These are phyloP conservation scores for Lochmaea crataegi DNA, from an alignment of 2,888 invertebrate species.

Conservation along the genomic window DNA sequence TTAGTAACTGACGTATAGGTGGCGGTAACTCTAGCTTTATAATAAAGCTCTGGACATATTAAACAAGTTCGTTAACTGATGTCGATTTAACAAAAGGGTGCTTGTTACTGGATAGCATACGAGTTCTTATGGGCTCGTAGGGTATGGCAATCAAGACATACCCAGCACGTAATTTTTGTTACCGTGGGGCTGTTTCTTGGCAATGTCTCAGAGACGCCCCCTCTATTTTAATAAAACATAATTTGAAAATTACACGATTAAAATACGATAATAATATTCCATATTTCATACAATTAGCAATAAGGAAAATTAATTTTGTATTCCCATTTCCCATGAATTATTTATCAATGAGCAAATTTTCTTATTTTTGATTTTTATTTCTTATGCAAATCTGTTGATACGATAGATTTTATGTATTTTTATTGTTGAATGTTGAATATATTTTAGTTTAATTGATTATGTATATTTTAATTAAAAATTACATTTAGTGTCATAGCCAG, in stretches of 20 bases:
- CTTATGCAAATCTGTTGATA: too few relatives aligned
- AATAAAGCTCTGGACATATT: neutral
- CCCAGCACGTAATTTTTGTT: conserved; percentile 84
- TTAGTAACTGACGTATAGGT: conserved; percentile 8
- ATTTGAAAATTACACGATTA: too few relatives aligned
- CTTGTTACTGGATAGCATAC: conserved; percentile 80
- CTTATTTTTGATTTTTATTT: too few relatives aligned
- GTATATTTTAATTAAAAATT: neutral
- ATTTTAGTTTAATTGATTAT: too few relatives aligned
- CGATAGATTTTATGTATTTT: too few relatives aligned
- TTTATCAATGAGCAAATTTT: too few relatives aligned
- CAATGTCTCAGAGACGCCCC: conserved; percentile 76
- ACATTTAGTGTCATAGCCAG: neutral
- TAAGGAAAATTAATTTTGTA: too few relatives aligned
- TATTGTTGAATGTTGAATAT: too few relatives aligned
- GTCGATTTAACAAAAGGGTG: conserved; percentile 70
- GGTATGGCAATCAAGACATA: conserved; percentile 91
- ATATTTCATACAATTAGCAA: too few relatives aligned
- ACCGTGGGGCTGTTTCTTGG: conserved; percentile 78
- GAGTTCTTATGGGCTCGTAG: conserved; percentile 69
- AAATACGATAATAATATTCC: too few relatives aligned
- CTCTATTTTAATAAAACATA: conserved; percentile 49
- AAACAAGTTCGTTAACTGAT: neutral
- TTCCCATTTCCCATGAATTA: too few relatives aligned
- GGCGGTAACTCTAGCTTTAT: conserved; percentile 1